Evolutionary conservation across 1,140 invertebrate genomes (phyloP), one percentile per base, ranked within the genome.

Genomic region (Zaprionus inermis): DNA sequence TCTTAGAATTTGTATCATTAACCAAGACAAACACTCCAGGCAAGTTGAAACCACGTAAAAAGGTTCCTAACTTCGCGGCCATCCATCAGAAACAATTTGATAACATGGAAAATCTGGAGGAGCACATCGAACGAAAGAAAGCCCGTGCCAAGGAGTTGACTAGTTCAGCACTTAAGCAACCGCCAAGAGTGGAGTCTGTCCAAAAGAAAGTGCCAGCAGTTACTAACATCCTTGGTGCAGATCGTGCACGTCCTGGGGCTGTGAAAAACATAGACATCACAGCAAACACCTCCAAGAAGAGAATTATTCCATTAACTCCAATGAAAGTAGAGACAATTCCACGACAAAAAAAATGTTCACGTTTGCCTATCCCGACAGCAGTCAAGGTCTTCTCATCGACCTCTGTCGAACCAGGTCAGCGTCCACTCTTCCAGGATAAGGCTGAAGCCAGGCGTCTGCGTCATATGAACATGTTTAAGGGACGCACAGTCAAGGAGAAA

Each of bases 31-130:
- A 58, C 1, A 78, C 78, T 34, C 64, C 76, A 9, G 75, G 24
- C 41, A 78, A 90, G 10, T 20, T 55, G 5, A 86, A 79, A 22
- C 18, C 59, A 7, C 92, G 89, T 82, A 93, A 88, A 41, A 95
- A 94, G 80, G 90, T 94, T 70, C 95, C 95, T 11, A 94, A 95
- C 91, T 96, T 96, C 74, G 93, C 93, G 5, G 93, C 93, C 6
- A 93, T 96, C 41, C 95, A 96, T 77, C 92, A 95, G 73, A 94
- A 93, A 77, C 93, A 94, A 52, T 95, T 95, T 74, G 92, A 92
- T 5, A 93, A 94, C 79, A 95, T 95, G 94, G 95, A 95, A 88
- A 95, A 94, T 38, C 70, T 95, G 12, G 92, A 94, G 24, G 94
- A 95, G 82, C 93, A 94, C 68, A 92, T 94, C 56, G 88, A 91